These are phyloP conservation scores for Trissonchulus latispiculum DNA, from an alignment of 2,888 invertebrate genomes.

Conservation along the genomic window DNA sequence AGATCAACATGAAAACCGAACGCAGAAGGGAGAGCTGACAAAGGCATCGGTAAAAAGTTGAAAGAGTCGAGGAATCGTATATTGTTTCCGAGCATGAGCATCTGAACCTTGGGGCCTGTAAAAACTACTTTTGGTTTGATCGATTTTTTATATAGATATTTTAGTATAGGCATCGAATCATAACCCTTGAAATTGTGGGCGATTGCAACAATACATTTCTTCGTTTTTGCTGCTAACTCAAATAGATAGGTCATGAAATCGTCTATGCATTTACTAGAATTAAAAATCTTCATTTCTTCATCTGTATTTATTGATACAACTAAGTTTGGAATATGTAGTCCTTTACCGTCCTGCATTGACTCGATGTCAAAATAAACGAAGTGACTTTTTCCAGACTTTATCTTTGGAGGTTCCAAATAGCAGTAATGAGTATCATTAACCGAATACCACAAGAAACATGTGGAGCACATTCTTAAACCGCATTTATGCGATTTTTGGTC, in stretches of 20 bases:
- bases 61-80: slow-evolving; percentile 5
- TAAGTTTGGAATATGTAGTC: slow-evolving; percentile 6
- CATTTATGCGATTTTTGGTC: not conserved
- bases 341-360: not conserved
- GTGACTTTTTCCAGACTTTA: not conserved
- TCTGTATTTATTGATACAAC: not conserved
- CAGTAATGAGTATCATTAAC: not conserved
- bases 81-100: not conserved
- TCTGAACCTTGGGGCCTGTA: slow-evolving; percentile 1
- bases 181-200: slow-evolving; percentile 6
- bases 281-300: not conserved
- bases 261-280: not conserved
- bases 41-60: slow-evolving; percentile 10
- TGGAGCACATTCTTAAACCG: not conserved
- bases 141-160: slow-evolving; percentile 7
- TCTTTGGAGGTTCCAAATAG: not conserved
- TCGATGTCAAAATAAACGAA: not conserved
- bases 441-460: not conserved
- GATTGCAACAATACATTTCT: not conserved
- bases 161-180: slow-evolving; percentile 3
- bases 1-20: not conserved
- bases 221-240: not conserved
- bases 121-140: slow-evolving; percentile 1
- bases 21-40: not conserved
- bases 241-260: not conserved